Base-by-base conservation (phyloP, 2,113 vertebrate species). In the Mystacornis crossleyi region DNA sequence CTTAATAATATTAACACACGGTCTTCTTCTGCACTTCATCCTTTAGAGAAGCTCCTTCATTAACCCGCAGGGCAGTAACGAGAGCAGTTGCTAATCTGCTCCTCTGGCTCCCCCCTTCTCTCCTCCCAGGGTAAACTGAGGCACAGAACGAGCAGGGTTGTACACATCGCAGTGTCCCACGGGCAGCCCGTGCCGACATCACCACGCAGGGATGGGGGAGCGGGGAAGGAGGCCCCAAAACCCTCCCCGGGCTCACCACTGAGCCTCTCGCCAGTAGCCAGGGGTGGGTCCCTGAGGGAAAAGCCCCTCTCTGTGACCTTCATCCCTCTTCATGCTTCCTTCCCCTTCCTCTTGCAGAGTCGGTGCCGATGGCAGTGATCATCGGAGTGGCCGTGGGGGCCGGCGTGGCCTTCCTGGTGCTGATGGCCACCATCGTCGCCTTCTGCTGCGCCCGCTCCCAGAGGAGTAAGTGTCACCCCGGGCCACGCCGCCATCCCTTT, bases 361-460 rank as follows among this genome's bases (percentile, higher is more conserved):
- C 99, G 5, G 99, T 99, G 93, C 99, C 99, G 0, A 98, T 99
- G 98, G 99, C 99, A 0, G 99, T 99, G 98, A 99, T 99, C 98
- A 99, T 99, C 36, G 99, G 99, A 9, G 99, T 99, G 89, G 99
- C 99, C 4, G 99, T 99, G 72, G 99, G 99, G 91, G 99, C 99
- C 1, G 99, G 99, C 1, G 99, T 99, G 94, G 99, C 99, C 11
- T 98, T 99, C 98, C 98, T 99, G 71, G 99, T 99, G 94, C 98
- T 99, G 94, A 98, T 99, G 99, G 99, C 99, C 96, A 99, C 99
- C 98, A 99, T 99, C 36, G 99, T 99, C 55, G 99, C 99, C 20
- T 99, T 99, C 98, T 99, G 99, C 97, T 99, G 99, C 29, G 99
- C 99, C 50, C 99, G 99, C 45, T 99, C 99, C 54, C 99, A 99